Evolutionary conservation across 2,888 invertebrate genomes (phyloP), one percentile per base, ranked within the genome.

Genomic region (Helleia helle): DNA sequence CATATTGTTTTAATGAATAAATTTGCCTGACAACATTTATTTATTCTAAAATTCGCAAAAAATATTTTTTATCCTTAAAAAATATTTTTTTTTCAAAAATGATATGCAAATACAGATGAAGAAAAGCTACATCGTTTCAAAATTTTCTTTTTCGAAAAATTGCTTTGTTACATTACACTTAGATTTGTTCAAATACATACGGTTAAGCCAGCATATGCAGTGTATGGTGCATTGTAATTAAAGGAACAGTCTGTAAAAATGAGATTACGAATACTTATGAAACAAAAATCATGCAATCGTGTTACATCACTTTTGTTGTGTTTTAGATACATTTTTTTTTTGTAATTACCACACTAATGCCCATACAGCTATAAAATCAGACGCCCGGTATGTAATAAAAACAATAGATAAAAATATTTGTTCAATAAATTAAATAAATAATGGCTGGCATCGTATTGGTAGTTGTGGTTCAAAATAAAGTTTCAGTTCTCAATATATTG

Each of bases 51-150:
- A 40, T 42, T 50, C 44, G 28, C 49, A 50, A 51, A 49, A 44
- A 42, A 49, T n/a, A n/a, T n/a, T n/a, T n/a, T 40, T 38, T 42
- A 46, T 54, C 48, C n/a, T n/a, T n/a, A n/a, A n/a, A n/a, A n/a
- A n/a, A n/a, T n/a, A n/a, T n/a, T 46, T 28, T 44, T 47, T 44
- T 42, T 27, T 41, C n/a, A n/a, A 46, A 49, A 48, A 48, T 54
- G 52, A 55, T 57, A 56, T 56, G 52, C 54, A 48, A 57, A 49
- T 48, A 47, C 30, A 48, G 42, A 50, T 43, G 43, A 34, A 42
- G 46, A 46, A 46, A 44, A 48, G n/a, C 41, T 22, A 30, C 42
- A 26, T 17, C 39, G 46, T 34, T 29, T 41, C 25, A 30, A 29
- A 42, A 26, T 38, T 18, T 26, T 2, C 11, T 11, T 13, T 13